Evolutionary conservation across 2,797 vertebrate genomes (phyloP).

Genomic region (Harpagifer antarcticus): DNA sequence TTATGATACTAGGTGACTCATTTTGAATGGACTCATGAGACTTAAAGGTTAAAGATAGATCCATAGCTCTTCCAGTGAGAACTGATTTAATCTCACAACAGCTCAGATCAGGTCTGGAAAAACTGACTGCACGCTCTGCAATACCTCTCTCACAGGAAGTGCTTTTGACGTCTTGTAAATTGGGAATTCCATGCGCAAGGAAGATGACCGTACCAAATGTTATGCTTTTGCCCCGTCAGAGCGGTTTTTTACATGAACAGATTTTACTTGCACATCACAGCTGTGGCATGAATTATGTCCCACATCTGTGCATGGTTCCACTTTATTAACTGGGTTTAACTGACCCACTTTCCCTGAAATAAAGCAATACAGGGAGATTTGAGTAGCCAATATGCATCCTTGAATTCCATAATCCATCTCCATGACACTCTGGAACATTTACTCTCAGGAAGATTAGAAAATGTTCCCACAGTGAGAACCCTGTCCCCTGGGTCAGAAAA

Average conservation of each 20-base stretch:
- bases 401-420: neutral
- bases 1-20: neutral
- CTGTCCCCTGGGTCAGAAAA: neutral
- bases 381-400: neutral
- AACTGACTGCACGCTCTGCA: slow-evolving; percentile 11
- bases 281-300: neutral
- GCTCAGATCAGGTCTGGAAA: slow-evolving; percentile 33
- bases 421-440: neutral
- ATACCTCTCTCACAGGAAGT: slow-evolving; percentile 23
- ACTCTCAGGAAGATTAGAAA: neutral
- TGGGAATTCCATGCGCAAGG: slow-evolving; percentile 36
- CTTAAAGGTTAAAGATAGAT: neutral
- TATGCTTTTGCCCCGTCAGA: neutral
- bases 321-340: slow-evolving; percentile 5
- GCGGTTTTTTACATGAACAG: neutral
- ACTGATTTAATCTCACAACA: slow-evolving; percentile 7
- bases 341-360: slow-evolving; percentile 7
- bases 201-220: slow-evolving; percentile 11
- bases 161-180: slow-evolving; percentile 27
- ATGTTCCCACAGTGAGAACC: neutral
- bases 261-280: slow-evolving; percentile 8
- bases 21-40: neutral
- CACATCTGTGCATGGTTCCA: slow-evolving; percentile 13
- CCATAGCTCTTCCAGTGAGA: neutral
- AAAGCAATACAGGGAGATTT: neutral